phyloP scores from a whole-genome alignment of 2,113 vertebrate genomes.

The Megalops atlanticus region DNA sequence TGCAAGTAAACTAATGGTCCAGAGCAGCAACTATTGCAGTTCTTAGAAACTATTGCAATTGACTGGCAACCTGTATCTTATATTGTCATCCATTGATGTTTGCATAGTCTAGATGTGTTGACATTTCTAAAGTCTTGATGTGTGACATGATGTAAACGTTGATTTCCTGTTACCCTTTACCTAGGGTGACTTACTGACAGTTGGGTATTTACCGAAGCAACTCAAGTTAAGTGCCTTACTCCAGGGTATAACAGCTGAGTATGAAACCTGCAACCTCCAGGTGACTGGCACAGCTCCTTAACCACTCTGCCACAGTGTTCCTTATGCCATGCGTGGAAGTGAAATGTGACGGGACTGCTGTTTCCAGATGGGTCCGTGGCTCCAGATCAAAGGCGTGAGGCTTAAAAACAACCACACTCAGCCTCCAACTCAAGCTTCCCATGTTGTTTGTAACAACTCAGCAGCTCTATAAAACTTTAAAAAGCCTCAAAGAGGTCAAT shows the following conservation, averaged over 20 bases:
- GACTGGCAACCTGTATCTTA: too few relatives aligned
- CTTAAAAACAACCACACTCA: constrained; percentile 1
- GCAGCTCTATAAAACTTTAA: background rate
- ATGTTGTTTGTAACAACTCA: background rate
- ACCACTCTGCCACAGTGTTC: background rate
- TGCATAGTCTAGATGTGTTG: too few relatives aligned
- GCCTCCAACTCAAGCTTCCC: background rate
- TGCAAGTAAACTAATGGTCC: too few relatives aligned
- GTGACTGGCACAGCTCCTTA: background rate
- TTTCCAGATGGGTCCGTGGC: constrained; percentile 2
- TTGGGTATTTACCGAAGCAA: background rate
- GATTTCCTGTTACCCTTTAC: background rate
- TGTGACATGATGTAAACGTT: too few relatives aligned
- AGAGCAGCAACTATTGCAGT: too few relatives aligned
- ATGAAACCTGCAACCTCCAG: background rate
- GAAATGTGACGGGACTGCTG: background rate
- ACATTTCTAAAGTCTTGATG: too few relatives aligned
- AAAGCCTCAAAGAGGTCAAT: background rate
- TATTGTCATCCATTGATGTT: too few relatives aligned
- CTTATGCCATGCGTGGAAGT: background rate
- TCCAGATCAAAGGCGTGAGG: background rate
- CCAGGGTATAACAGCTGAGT: background rate
- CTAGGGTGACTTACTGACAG: background rate
- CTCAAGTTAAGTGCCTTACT: background rate
- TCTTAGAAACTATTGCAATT: too few relatives aligned